phyloP scores from a whole-genome alignment of 1,140 invertebrate genomes.

The Drosophila mojavensis region DNA sequence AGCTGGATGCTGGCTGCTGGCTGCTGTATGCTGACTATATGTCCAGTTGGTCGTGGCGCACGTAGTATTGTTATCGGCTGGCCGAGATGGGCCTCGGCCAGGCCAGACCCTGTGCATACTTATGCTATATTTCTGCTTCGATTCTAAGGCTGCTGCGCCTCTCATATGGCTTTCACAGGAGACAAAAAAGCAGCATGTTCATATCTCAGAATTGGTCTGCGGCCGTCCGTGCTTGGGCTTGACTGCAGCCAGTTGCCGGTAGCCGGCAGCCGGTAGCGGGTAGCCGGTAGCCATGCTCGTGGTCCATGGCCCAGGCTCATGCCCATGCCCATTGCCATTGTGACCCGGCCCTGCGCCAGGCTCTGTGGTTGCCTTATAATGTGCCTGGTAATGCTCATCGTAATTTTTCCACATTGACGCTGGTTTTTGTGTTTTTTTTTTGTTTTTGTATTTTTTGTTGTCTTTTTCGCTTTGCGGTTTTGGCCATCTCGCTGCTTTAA shows the following conservation, averaged over 20 bases:
- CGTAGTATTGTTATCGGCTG: constrained; percentile 73
- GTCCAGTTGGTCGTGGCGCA: constrained; percentile 62
- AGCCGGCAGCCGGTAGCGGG: constrained; percentile 41
- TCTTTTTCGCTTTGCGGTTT: constrained; percentile 37
- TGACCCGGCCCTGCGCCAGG: constrained; percentile 36
- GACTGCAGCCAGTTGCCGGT: constrained; percentile 38
- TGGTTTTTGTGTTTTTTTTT: constrained; percentile 30
- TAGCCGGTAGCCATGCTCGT: background rate
- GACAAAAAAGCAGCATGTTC: constrained; percentile 56
- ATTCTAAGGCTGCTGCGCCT: constrained; percentile 36
- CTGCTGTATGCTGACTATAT: constrained; percentile 21
- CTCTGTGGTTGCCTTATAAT: constrained; percentile 71
- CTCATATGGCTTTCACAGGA: constrained; percentile 54
- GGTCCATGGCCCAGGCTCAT: background rate
- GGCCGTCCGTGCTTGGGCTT: constrained; percentile 31
- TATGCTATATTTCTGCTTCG: constrained; percentile 63
- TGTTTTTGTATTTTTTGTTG: background rate
- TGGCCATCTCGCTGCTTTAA: constrained; percentile 76
- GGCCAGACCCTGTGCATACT: constrained; percentile 45
- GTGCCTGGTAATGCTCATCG: constrained; percentile 82
- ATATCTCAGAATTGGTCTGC: constrained; percentile 80
- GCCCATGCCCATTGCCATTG: constrained; percentile 48
- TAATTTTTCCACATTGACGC: constrained; percentile 83
- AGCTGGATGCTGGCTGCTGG: background rate
- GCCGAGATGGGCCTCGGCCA: constrained; percentile 46